Evolutionary conservation across 1,140 invertebrate genomes (phyloP), one percentile per base, ranked within the genome.

Genomic region (Anoplophora glabripennis): DNA sequence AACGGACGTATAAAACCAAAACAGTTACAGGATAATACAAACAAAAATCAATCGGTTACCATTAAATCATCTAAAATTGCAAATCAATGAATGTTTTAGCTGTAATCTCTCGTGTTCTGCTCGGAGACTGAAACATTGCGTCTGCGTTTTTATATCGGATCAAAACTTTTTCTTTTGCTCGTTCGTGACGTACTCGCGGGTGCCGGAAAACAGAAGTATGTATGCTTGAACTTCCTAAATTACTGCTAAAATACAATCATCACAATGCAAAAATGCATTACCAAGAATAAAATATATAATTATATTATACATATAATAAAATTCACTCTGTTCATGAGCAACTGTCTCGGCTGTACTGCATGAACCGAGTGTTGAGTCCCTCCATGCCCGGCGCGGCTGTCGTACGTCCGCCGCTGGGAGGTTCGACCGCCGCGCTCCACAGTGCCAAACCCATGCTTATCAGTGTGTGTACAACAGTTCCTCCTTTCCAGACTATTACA

Each of bases 241-340:
- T 84, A 86, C 81, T 80, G 84, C 85, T 86, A 86, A 86, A 86
- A 85, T 86, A 86, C 83, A 57, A 60, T 57, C 62, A 86, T 86
- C 84, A 86, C 85, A 85, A 86, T 84, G 85, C 84, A 86, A 86
- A 66, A 83, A 83, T 84, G 84, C 84, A 84, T 86, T 81, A 84
- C 83, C 83, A 84, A 83, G 81, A 85, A 86, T 86, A 86, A 85
- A 86, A 86, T 86, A 87, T 85, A 85, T 82, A 82, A 80, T 85
- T 84, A 86, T 81, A 79, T 80, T 77, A 70, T 80, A 85, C 83
- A 85, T 82, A 84, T 83, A 80, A 82, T 82, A 81, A 80, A 81
- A 79, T 77, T 79, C 77, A 81, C 78, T 79, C 77, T 40, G 74
- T 69, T 66, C 69, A 70, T 69, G 70, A 75, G 71, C 72, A 66